A percentile compares a stretch with the other conserved stretches of the same genome.
These are phyloP conservation scores for Lipotes vexillifer DNA, from an alignment of 2,113 vertebrate species.

Conservation along the genomic window DNA sequence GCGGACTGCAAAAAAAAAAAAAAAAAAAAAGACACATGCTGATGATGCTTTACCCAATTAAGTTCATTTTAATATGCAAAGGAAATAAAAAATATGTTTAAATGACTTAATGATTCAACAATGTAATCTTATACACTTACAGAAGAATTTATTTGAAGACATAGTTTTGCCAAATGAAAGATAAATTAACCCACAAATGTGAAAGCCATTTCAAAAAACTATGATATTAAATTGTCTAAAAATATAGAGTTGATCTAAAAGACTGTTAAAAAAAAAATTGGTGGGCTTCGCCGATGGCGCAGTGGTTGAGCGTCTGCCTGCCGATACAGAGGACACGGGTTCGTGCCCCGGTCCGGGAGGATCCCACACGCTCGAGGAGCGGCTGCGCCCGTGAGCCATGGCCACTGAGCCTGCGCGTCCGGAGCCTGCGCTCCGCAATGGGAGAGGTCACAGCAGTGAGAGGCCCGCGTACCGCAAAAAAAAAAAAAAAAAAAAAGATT, in stretches of 20 bases:
- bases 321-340: no score
- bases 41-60: not conserved
- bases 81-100: not conserved
- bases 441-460: no score
- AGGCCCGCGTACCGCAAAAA: no score
- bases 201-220: not conserved
- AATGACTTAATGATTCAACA: not conserved
- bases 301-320: no score
- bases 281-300: no score
- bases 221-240: not conserved
- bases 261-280: not conserved
- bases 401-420: no score
- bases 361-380: no score
- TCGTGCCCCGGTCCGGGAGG: no score
- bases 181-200: not conserved
- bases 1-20: no score
- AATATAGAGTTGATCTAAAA: not conserved
- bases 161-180: not conserved
- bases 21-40: not conserved
- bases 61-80: not conserved
- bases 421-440: accelerated
- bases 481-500: not conserved
- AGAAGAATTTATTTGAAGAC: not conserved
- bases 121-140: not conserved
- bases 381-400: no score